Evolutionary conservation across 2,113 vertebrate genomes (phyloP), one percentile per base, ranked within the genome.

Genomic region (Cyanoderma ruficeps): DNA sequence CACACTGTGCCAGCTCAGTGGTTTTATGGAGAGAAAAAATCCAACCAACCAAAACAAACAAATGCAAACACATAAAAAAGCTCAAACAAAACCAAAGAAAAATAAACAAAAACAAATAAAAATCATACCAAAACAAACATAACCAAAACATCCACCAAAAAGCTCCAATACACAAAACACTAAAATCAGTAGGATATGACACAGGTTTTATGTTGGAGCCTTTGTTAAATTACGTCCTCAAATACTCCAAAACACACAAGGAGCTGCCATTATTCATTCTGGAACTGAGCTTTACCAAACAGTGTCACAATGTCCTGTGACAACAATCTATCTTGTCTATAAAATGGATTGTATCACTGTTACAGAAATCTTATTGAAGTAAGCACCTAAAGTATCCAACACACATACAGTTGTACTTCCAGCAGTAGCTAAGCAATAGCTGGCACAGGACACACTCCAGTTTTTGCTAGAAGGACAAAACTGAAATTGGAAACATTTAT

Each of bases 361-460:
- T 47, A 59, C 1, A 84, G 18, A 85, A 75, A 28, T 27, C 13
- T 65, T 60, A 47, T 0, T 31, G 31, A 90, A 33, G 4, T 5
- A 46, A 47, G n/a, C 30, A 81, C 44, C 23, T 33, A 41, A 57
- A 83, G 25, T n/a, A 70, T 28, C 8, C n/a, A 74, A 46, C 27
- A 44, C 6, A 39, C 7, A 57, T 0, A 47, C 4, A 50, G 10
- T 3, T 49, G 10, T 28, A 46, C 11, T 47, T 77, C 24, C 46
- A 74, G 31, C 44, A 77, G 33, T 76, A 83, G 47, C 3, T 75
- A 42, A 16, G 18, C 35, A 91, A 15, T 5, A 41, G 21, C 8
- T 44, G 13, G 41, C 15, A 57, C 3, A 47, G 15, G 11, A 68
- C 23, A 65, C 0, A 0, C 7, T n/a, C 17, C 25, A n/a, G 4